Conservation (phyloP, 2,797 vertebrate genomes). For the Clamator glandarius region DNA sequence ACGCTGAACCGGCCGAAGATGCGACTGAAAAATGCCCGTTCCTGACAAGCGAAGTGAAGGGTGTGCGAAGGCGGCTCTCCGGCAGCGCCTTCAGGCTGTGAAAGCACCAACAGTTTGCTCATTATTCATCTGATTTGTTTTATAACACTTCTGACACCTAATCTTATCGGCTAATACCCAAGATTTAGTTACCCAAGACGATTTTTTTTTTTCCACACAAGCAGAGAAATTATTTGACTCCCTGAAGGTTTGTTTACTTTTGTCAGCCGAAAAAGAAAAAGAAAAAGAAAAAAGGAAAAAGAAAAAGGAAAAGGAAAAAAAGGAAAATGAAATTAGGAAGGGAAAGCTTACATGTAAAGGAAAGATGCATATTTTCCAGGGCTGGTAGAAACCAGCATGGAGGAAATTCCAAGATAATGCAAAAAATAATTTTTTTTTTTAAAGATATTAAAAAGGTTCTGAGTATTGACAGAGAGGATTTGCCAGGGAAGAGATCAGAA, state of each 20-base stretch:
- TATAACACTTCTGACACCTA: conserved; percentile 63
- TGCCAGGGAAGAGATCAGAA: not conserved
- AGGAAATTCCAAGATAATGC: not conserved
- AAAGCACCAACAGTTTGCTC: conserved; percentile 14
- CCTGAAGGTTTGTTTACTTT: not conserved
- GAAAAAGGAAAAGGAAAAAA: fast-evolving
- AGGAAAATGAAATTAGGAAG: no score
- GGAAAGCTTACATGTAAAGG: not conserved
- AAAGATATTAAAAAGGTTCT: not conserved
- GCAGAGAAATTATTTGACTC: conserved; percentile 11
- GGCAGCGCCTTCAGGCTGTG: not conserved
- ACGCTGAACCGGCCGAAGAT: not conserved
- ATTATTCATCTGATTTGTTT: conserved; percentile 66
- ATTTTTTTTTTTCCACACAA: not conserved
- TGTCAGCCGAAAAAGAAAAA: not conserved
- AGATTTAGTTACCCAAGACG: conserved; percentile 14
- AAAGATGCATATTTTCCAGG: not conserved
- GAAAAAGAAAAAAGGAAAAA: no score
- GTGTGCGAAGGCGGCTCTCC: not conserved
- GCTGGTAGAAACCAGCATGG: not conserved
- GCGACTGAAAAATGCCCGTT: conserved; percentile 31
- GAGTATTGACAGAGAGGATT: not conserved
- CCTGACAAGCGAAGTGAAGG: not conserved
- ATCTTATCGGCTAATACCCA: conserved; percentile 61
- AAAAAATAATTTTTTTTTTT: not conserved